Evolutionary conservation across 2,113 vertebrate genomes (phyloP), one percentile per base, ranked within the genome.

Genomic region (Pelobates fuscus): DNA sequence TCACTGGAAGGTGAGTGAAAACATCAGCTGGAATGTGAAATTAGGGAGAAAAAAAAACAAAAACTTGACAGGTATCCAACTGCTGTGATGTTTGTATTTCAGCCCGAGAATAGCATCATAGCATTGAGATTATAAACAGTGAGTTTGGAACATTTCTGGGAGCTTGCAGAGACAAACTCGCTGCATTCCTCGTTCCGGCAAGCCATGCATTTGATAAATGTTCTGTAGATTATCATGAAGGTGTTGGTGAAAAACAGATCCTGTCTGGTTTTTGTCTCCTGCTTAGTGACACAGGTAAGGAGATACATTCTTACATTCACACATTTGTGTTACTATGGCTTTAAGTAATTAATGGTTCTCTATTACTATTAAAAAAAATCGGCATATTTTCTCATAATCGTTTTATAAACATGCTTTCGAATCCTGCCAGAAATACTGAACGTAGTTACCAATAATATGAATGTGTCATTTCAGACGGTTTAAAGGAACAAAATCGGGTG

Each of bases 21-120:
- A 72, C 71, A 70, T 81, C 80, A 84, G 74, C 83, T 88, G 84
- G 85, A 86, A 87, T 84, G 84, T 71, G 71, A 70, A 75, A 75
- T 78, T 81, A 80, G 18, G 52, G 77, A 78, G 41, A 75, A 82
- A 84, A 75, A 20, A 59, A 74, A 78, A 78, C 26, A 67, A 82
- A 86, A 70, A 78, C 72, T 86, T 84, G 86, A 85, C 71, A 54
- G 72, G 78, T 81, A 71, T 86, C 87, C 86, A 89, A 84, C 84
- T 80, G 82, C 83, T 77, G 81, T 86, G 77, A 20, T 89, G 86
- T 87, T 89, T 88, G 86, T 87, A 85, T 81, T 88, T 84, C 86
- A 87, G 84, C 83, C 81, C 79, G 81, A 67, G 85, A 88, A 84
- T 88, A 86, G 88, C 85, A 88, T 88, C 86, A 84, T 82, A 87